These are phyloP conservation scores for Stramonita haemastoma DNA, from an alignment of 2,888 invertebrate genomes.

Conservation along the genomic window DNA sequence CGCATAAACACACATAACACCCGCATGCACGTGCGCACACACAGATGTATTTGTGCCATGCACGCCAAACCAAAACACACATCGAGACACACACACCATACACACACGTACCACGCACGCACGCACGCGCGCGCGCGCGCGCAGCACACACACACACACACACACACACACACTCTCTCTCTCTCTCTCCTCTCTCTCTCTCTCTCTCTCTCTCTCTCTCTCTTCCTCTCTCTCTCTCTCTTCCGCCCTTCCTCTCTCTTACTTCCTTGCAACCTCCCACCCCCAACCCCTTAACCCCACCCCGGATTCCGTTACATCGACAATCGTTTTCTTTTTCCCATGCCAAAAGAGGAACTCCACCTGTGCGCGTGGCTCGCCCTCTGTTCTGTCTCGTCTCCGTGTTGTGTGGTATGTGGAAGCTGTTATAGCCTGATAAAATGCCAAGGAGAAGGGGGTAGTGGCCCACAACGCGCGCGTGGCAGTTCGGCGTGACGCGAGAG, in stretches of 20 bases:
- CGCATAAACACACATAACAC: background rate
- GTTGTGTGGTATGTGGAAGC: background rate
- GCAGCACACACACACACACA: no score
- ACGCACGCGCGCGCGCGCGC: background rate
- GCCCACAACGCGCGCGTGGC: slow-evolving; percentile 18
- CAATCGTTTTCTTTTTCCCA: no score
- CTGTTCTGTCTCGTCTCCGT: background rate
- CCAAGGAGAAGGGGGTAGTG: background rate
- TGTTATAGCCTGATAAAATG: slow-evolving; percentile 15
- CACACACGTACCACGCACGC: background rate
- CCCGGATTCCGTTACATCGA: no score
- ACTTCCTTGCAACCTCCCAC: background rate
- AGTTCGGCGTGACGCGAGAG: background rate
- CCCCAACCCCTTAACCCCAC: background rate
- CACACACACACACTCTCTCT: background rate
- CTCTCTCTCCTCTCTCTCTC: slow-evolving; percentile 18
- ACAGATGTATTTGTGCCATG: no score
- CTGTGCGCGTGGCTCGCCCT: no score
- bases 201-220: slow-evolving; percentile 19
- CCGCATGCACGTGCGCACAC: no score
- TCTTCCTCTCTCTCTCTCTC: slow-evolving; percentile 27
- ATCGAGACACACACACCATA: no score
- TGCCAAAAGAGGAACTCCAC: no score
- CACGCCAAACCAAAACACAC: no score
- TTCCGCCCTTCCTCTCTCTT: slow-evolving; percentile 15